Conservation (phyloP, 2,888 invertebrate genomes). For the Anodontia alba region DNA sequence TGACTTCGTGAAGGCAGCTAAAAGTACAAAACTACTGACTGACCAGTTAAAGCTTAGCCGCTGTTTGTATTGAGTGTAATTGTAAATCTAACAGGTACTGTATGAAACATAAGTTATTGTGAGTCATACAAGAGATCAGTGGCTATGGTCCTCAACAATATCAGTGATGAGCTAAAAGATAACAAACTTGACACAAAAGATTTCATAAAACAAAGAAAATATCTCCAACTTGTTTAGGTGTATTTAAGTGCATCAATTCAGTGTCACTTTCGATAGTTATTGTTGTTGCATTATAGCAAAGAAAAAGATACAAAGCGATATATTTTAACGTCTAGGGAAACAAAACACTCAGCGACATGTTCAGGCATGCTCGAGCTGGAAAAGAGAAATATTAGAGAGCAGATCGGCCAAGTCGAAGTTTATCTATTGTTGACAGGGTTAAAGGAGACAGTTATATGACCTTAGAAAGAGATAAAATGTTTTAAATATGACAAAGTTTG, state of each 20-base stretch:
- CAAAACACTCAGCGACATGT: slow-evolving; percentile 44
- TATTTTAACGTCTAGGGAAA: slow-evolving; percentile 41
- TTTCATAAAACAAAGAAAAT: neutral
- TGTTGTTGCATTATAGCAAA: slow-evolving; percentile 35
- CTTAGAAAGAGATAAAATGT: neutral
- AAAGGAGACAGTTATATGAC: slow-evolving; percentile 35
- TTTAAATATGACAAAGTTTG: neutral
- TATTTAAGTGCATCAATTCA: slow-evolving; percentile 5
- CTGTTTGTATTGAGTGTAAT: no score
- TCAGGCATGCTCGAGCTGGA: slow-evolving; percentile 30
- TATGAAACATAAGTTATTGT: no score
- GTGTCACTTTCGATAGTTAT: slow-evolving; percentile 47
- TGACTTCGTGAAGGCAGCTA: no score
- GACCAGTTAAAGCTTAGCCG: no score
- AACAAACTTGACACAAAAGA: slow-evolving; percentile 1
- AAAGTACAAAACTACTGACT: no score
- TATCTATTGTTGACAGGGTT: neutral
- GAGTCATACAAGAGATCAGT: neutral
- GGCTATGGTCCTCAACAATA: neutral
- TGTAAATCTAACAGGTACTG: no score
- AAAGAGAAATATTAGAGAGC: slow-evolving; percentile 10
- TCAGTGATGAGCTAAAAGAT: neutral
- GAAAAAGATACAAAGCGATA: slow-evolving; percentile 36
- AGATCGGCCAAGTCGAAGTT: neutral
- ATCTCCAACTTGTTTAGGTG: neutral